Percentiles rank a stretch among this genome's conserved stretches.
These are phyloP conservation scores for Heteractis magnifica DNA, from an alignment of 92 coral and sea anemone genomes.

Conservation along the genomic window DNA sequence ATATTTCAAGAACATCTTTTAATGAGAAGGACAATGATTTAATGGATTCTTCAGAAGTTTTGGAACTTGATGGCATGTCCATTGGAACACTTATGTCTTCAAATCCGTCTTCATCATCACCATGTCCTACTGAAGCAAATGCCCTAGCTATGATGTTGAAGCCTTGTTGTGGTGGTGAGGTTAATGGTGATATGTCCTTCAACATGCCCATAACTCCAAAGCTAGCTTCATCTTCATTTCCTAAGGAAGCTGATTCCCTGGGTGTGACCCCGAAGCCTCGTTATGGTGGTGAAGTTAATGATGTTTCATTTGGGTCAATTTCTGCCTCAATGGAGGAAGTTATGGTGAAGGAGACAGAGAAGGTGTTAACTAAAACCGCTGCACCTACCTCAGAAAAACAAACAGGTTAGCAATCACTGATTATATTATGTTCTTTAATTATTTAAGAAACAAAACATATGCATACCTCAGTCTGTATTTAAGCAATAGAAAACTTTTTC, in stretches of 20 bases:
- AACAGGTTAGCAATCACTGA: neutral
- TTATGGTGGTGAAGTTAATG: conserved; percentile 1
- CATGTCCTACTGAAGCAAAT: neutral
- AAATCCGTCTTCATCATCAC: neutral
- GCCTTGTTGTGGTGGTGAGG: neutral
- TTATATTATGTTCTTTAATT: neutral
- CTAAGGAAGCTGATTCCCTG: neutral
- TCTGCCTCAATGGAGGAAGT: conserved; percentile 63
- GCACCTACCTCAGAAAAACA: neutral
- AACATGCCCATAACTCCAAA: neutral
- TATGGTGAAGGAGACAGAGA: conserved; percentile 60
- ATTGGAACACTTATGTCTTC: neutral
- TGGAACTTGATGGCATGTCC: neutral
- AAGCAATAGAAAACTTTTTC: no score
- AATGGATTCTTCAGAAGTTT: neutral
- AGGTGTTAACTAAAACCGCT: neutral
- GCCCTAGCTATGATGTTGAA: neutral
- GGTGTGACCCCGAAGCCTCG: neutral
- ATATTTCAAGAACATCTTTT: neutral
- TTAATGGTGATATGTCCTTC: neutral
- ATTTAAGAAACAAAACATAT: no score
- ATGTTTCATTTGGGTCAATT: conserved; percentile 47
- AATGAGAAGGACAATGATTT: neutral
- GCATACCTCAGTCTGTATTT: no score
- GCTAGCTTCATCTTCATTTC: neutral